Evolutionary conservation across 2,888 invertebrate species (phyloP).

Genomic region (Tromatobia lineatoria): DNA sequence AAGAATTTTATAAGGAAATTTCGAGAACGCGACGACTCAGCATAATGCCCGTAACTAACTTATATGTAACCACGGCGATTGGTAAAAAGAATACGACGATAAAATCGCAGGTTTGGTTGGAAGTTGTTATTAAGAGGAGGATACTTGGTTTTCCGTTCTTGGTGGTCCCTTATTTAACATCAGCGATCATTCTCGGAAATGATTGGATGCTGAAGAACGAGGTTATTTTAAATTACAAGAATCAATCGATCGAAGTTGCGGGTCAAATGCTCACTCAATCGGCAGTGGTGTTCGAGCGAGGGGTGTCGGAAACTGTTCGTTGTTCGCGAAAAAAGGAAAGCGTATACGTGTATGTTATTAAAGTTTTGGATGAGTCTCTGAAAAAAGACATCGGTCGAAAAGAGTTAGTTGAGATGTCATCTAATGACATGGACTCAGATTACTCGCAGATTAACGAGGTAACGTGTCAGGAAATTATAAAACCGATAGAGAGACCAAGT

Average conservation of each 20-base stretch:
- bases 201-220: conserved; percentile 36
- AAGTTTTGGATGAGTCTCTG: no score
- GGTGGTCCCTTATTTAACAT: neutral
- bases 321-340: neutral
- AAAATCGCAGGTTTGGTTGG: conserved; percentile 21
- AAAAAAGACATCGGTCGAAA: no score
- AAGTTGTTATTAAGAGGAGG: neutral
- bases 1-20: conserved; percentile 48
- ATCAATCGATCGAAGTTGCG: conserved; percentile 11
- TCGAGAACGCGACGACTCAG: neutral
- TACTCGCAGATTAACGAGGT: no score
- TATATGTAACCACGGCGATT: conserved; percentile 44
- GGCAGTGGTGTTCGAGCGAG: conserved; percentile 42
- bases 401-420: no score
- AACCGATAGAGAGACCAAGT: no score
- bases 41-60: conserved; percentile 38
- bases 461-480: no score
- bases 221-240: conserved; percentile 39
- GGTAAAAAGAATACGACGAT: conserved; percentile 41
- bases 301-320: conserved; percentile 26
- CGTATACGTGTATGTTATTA: neutral
- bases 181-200: conserved; percentile 10
- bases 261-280: conserved; percentile 1
- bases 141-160: neutral
- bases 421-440: no score